Conservation (phyloP, 1,140 invertebrate genomes). For the Hypsibius dujardini region DNA sequence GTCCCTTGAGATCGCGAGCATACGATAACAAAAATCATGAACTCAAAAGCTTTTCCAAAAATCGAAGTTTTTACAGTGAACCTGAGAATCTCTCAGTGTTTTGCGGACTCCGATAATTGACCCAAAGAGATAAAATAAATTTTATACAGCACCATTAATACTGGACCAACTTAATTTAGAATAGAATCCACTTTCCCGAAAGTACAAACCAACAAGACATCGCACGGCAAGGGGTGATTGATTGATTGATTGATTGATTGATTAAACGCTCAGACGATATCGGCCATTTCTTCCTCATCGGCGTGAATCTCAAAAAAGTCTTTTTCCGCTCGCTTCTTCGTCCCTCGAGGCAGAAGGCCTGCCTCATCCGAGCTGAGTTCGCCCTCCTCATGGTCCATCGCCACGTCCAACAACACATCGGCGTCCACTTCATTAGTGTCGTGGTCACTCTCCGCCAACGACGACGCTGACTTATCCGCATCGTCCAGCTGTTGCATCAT, state of each 20-base stretch:
- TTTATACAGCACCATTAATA: neutral
- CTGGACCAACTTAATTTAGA: neutral
- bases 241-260: too few relatives aligned
- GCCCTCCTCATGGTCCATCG: neutral
- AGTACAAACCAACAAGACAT: neutral
- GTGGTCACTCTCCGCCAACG: neutral
- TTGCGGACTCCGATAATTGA: too few relatives aligned
- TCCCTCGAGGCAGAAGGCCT: too few relatives aligned
- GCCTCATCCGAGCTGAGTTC: too few relatives aligned
- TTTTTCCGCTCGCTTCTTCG: neutral
- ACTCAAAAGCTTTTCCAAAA: too few relatives aligned
- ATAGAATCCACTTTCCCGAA: neutral
- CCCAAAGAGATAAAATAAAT: too few relatives aligned
- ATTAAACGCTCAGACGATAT: neutral
- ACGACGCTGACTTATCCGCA: too few relatives aligned
- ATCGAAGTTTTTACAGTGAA: too few relatives aligned
- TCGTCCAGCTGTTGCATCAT: slow-evolving; percentile 2
- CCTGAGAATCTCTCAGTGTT: neutral
- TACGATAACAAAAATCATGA: too few relatives aligned
- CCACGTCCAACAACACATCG: neutral
- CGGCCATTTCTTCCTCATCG: slow-evolving; percentile 10
- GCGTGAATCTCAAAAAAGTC: slow-evolving; percentile 1
- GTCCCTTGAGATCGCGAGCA: too few relatives aligned
- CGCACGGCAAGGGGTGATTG: too few relatives aligned
- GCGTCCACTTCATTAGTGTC: neutral